Evolutionary conservation across 2,113 vertebrate genomes (phyloP), one percentile per base, ranked within the genome.

Genomic region (Thomomys bottae): DNA sequence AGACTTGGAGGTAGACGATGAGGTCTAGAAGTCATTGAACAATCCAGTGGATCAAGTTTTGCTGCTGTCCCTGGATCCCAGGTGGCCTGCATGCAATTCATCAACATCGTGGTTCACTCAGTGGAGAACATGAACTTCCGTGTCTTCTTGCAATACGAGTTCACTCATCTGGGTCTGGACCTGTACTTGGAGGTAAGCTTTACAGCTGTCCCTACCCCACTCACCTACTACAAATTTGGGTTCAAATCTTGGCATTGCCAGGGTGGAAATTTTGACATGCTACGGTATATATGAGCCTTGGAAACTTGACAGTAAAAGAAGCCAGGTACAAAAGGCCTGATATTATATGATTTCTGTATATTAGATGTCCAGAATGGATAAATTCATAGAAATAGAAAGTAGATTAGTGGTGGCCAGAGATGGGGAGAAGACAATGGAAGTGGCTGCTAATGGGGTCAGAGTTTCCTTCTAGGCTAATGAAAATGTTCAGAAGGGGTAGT

Each of bases 1-100:
- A 71, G 36, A 26, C n/a, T 89, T 64, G 78, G 42, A 21, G 26
- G 6, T 45, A 9, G 59, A 7, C 5, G 32, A 66, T n/a, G 15
- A 11, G 21, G 66, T 14, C 49, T 54, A 14, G 77, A 45, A 76
- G 78, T 57, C 73, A 54, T 0, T 2, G 54, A 76, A 61, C 1
- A 40, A 5, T 38, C 70, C 20, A 0, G 24, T 83, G 2, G 3
- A 0, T 54, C 38, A 23, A 0, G 0, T 0, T 32, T 67, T 72
- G 17, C 34, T 61, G 75, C 10, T 84, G 76, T 40, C 40, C 12
- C 49, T 4, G 78, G 40, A 85, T 93, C 3, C 45, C 96, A 99
- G 99, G 99, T 99, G 97, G 99, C 99, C 61, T 99, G 99, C 71
- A 99, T 99, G 99, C 99, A 99, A 96, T 99, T 99, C 97, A 99